A percentile compares a stretch with the other conserved stretches of the same genome.
These are phyloP conservation scores for Solea solea DNA, from an alignment of 2,113 vertebrate genomes.

Conservation along the genomic window DNA sequence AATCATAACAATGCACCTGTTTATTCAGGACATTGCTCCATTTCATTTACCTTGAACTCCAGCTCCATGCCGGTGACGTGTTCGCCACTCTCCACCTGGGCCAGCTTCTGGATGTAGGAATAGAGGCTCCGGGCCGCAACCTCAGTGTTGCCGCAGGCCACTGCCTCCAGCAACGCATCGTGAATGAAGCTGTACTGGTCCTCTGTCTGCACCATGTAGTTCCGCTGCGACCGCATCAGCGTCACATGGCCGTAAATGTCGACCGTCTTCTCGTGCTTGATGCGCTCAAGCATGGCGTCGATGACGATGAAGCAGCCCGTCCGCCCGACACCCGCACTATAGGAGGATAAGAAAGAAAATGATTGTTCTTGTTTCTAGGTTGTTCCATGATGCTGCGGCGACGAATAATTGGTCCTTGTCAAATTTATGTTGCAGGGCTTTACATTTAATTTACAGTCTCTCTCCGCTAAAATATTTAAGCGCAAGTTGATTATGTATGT, in stretches of 20 bases:
- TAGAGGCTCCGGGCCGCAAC: conserved; percentile 95
- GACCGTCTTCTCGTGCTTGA: conserved; percentile 96
- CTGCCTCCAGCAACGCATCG: conserved; percentile 95
- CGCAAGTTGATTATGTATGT: conserved; percentile 8
- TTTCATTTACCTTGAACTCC: conserved; percentile 91
- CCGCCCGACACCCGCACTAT: conserved; percentile 92
- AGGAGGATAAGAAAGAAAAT: neutral
- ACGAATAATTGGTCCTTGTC: conserved; percentile 9
- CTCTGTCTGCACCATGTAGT: conserved; percentile 99
- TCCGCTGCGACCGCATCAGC: conserved; percentile 95
- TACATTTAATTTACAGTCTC: conserved; percentile 1
- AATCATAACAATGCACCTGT: neutral
- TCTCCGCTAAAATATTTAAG: conserved; percentile 15
- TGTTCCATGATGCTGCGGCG: neutral
- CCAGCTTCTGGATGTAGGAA: conserved; percentile 96
- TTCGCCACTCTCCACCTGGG: conserved; percentile 92
- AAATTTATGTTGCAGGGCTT: neutral
- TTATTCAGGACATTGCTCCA: neutral
- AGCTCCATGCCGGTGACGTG: conserved; percentile 98
- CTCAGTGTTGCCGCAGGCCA: conserved; percentile 96
- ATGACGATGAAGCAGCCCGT: conserved; percentile 99
- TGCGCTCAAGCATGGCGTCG: conserved; percentile 97
- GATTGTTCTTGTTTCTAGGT: neutral
- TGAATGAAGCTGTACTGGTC: conserved; percentile 99
- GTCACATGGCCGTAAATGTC: conserved; percentile 98